phyloP scores from a whole-genome alignment of 2,888 invertebrate species.

The Nasonia oneida region DNA sequence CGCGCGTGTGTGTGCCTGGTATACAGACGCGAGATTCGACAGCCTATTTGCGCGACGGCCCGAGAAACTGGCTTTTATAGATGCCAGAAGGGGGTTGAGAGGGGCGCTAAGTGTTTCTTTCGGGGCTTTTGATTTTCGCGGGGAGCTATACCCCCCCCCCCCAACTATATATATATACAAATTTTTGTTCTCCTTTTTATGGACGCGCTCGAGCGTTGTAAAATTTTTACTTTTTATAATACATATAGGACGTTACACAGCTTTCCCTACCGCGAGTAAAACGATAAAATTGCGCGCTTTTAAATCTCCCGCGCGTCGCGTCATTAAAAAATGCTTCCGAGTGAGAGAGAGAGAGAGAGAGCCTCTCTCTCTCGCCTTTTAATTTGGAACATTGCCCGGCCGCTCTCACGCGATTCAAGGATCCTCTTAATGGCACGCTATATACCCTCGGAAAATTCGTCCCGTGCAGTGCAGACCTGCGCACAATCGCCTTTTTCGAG shows the following conservation, averaged over 20 bases:
- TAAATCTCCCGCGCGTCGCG: background rate
- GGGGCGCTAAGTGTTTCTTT: background rate
- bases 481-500: too few relatives aligned
- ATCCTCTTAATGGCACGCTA: background rate
- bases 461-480: background rate
- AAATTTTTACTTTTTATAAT: background rate
- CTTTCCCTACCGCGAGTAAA: background rate
- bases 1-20: background rate
- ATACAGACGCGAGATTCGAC: slow-evolving; percentile 5
- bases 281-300: background rate
- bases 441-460: background rate
- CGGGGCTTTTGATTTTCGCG: slow-evolving; percentile 2
- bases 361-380: background rate
- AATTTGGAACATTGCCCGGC: slow-evolving; percentile 13
- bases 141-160: background rate
- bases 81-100: background rate
- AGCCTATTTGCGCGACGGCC: slow-evolving; percentile 40
- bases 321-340: background rate
- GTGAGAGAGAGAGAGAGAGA: background rate
- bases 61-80: slow-evolving; percentile 26
- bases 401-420: background rate
- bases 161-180: too few relatives aligned
- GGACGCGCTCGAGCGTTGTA: background rate
- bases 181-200: background rate
- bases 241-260: too few relatives aligned